Conservation (phyloP, 2,113 vertebrate species). For the Perca flavescens region DNA sequence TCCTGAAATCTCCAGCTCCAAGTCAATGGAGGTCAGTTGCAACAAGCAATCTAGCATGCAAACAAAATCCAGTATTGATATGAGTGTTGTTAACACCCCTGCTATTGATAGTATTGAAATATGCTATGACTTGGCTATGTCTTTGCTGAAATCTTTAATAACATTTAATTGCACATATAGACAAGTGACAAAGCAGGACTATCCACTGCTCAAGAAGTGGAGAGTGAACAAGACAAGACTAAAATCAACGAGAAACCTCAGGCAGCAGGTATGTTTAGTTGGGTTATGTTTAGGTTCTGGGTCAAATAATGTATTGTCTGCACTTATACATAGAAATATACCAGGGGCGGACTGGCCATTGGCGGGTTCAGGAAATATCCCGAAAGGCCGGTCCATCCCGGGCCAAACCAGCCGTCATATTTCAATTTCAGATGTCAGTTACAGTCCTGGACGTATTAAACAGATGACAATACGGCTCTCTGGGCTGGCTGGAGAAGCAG, state of each 20-base stretch:
- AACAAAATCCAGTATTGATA: neutral
- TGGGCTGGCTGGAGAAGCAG: too few relatives aligned
- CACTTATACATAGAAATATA: neutral
- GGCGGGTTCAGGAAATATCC: too few relatives aligned
- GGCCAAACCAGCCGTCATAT: too few relatives aligned
- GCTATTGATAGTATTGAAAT: neutral
- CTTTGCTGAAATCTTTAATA: neutral
- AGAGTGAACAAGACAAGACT: conserved; percentile 47
- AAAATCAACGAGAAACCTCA: neutral
- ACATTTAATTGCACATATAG: conserved; percentile 19
- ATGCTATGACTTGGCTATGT: neutral
- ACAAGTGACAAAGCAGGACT: conserved; percentile 9
- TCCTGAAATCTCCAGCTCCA: conserved; percentile 12
- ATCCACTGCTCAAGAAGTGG: conserved; percentile 60
- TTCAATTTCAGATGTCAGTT: too few relatives aligned
- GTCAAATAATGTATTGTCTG: neutral
- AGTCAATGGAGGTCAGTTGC: conserved; percentile 32
- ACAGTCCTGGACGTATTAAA: too few relatives aligned
- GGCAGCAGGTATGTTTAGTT: conserved; percentile 49
- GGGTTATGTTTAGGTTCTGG: neutral
- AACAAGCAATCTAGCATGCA: neutral
- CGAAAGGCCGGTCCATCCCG: too few relatives aligned
- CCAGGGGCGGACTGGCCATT: too few relatives aligned
- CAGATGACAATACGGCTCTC: too few relatives aligned
- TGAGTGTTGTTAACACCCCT: neutral